Evolutionary conservation across 2,888 invertebrate species (phyloP).

Genomic region (Melanotus villosus): DNA sequence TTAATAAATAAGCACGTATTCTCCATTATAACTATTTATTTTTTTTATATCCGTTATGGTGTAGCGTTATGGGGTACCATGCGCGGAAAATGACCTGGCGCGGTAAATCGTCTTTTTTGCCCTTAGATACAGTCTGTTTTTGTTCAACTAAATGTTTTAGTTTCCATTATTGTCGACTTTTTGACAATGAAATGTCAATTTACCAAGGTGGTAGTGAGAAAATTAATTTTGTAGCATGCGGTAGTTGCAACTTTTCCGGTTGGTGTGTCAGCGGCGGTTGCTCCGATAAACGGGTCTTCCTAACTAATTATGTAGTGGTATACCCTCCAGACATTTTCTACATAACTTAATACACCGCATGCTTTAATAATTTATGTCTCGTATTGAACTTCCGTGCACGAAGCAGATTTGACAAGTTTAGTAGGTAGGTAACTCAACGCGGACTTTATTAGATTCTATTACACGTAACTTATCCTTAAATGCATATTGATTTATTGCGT

Average conservation of each 20-base stretch:
- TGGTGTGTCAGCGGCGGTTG: conserved; percentile 21
- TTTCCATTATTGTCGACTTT: no score
- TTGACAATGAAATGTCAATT: no score
- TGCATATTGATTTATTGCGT: conserved; percentile 24
- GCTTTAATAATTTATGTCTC: conserved; percentile 36
- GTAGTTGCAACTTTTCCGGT: not conserved
- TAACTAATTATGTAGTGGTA: conserved; percentile 29
- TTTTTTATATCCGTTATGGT: no score
- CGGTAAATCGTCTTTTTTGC: no score
- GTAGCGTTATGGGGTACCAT: no score
- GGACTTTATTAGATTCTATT: conserved; percentile 34
- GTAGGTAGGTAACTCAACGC: conserved; percentile 25
- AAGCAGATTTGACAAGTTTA: conserved; percentile 34
- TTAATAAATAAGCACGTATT: no score
- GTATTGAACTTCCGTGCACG: conserved; percentile 33
- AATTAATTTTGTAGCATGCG: not conserved
- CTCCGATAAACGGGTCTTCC: conserved; percentile 28
- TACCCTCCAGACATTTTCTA: conserved; percentile 36
- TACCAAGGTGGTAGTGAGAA: no score
- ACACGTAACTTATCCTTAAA: conserved; percentile 17
- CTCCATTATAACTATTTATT: no score
- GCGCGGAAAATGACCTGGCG: no score
- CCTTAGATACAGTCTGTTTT: no score
- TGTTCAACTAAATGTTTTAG: no score
- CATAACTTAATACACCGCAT: conserved; percentile 37